phyloP scores from a whole-genome alignment of 1,140 invertebrate genomes.

The Polyergus mexicanus region DNA sequence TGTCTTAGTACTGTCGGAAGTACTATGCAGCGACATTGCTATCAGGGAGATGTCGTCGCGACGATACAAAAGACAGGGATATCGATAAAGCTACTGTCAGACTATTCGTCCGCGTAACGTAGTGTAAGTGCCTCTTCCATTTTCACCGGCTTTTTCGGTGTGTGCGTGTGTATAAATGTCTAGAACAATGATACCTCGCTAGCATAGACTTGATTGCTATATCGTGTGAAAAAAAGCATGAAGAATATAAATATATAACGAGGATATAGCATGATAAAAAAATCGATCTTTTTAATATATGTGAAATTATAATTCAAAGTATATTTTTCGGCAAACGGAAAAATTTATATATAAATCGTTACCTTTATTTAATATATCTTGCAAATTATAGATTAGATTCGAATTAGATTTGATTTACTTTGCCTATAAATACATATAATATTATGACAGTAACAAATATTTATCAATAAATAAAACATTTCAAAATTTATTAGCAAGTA shows the following conservation, averaged over 20 bases:
- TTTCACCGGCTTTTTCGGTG: slow-evolving; percentile 43
- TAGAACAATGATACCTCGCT: not conserved
- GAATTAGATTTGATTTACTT: slow-evolving; percentile 4
- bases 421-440: slow-evolving; percentile 14
- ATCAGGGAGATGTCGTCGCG: slow-evolving; percentile 41
- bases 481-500: not conserved
- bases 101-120: slow-evolving; percentile 31
- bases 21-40: slow-evolving; percentile 27
- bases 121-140: slow-evolving; percentile 51
- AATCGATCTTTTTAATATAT: not conserved
- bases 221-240: not conserved
- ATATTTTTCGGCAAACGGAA: not conserved
- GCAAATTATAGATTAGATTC: too few relatives aligned
- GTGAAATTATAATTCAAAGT: not conserved
- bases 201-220: not conserved
- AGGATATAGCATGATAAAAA: not conserved
- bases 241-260: slow-evolving; percentile 8
- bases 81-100: slow-evolving; percentile 53
- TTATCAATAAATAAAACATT: slow-evolving; percentile 7
- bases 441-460: slow-evolving; percentile 19
- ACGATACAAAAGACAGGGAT: slow-evolving; percentile 56
- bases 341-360: not conserved
- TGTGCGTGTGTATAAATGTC: not conserved
- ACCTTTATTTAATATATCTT: not conserved
- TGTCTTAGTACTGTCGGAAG: slow-evolving; percentile 44